These are phyloP conservation scores for Pomacea maculata DNA, from an alignment of 1,140 invertebrate species.

Conservation along the genomic window DNA sequence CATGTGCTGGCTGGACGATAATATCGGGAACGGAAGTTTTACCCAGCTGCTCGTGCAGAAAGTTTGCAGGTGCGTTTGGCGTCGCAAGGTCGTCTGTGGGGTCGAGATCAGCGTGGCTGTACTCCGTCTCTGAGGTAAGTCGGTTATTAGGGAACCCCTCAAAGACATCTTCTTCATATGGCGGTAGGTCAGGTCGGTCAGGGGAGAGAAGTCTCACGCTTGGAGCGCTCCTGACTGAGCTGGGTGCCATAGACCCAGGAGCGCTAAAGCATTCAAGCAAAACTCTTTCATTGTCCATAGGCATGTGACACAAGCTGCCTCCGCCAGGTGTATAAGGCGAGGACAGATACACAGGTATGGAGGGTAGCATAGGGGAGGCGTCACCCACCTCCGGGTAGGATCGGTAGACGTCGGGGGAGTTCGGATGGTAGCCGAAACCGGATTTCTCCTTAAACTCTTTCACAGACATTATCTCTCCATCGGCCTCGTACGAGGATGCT, in stretches of 20 bases:
- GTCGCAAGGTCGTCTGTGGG: not conserved
- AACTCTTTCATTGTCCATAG: slow-evolving; percentile 22
- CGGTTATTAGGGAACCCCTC: slow-evolving; percentile 7
- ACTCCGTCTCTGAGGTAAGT: not conserved
- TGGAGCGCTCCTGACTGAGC: slow-evolving; percentile 16
- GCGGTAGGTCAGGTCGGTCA: not conserved
- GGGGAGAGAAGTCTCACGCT: slow-evolving; percentile 14
- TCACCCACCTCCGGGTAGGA: not conserved
- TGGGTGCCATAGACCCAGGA: slow-evolving; percentile 16
- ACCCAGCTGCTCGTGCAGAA: too few species aligned
- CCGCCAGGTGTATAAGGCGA: slow-evolving; percentile 12
- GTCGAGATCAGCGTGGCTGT: not conserved
- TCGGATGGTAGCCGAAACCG: not conserved
- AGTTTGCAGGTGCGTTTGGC: too few species aligned
- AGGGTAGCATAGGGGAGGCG: slow-evolving; percentile 16
- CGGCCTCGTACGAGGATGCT: too few species aligned
- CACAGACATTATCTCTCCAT: too few species aligned
- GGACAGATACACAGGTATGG: not conserved
- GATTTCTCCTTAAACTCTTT: too few species aligned
- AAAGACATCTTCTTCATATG: slow-evolving; percentile 15
- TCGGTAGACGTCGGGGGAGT: not conserved
- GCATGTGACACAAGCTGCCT: slow-evolving; percentile 14
- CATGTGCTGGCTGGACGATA: too few species aligned
- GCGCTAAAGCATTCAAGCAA: slow-evolving; percentile 20
- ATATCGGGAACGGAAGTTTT: too few species aligned